A percentile compares a stretch with the other conserved stretches of the same genome.
Conservation (phyloP, 1,140 invertebrate genomes). For the Ostrea denselamellosa region DNA sequence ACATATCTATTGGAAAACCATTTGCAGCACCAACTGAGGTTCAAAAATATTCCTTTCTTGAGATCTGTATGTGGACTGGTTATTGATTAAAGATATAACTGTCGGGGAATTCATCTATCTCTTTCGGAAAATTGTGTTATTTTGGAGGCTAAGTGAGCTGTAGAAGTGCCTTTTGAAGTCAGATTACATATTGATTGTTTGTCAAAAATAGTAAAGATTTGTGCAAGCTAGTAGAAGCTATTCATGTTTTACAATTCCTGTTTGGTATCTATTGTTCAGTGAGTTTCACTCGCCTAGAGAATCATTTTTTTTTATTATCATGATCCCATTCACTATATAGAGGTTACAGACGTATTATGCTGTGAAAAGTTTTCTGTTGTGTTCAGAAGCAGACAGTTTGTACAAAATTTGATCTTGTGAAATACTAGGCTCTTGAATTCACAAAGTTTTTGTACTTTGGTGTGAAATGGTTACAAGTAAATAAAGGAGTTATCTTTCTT, state of each 20-base stretch:
- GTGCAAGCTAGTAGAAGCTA: not conserved
- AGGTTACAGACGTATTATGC: no score
- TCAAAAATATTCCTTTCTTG: conserved; percentile 14
- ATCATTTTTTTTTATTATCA: not conserved
- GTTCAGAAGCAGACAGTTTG: no score
- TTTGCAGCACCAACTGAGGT: not conserved
- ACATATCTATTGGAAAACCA: conserved; percentile 10
- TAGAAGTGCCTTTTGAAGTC: not conserved
- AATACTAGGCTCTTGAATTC: no score
- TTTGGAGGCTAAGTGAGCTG: not conserved
- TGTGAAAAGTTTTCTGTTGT: no score
- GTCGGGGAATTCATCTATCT: conserved; percentile 3
- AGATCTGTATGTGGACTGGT: not conserved
- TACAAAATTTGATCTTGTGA: no score
- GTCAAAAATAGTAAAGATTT: conserved; percentile 23
- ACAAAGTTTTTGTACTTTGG: no score
- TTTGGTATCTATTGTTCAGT: not conserved
- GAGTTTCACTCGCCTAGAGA: not conserved
- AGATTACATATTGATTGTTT: conserved; percentile 28
- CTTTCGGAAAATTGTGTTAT: not conserved
- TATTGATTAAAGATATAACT: not conserved
- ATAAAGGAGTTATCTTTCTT: no score
- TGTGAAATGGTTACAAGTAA: no score
- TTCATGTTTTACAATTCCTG: not conserved
- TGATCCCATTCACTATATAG: no score